Evolutionary conservation across 2,113 vertebrate species (phyloP).

Genomic region (Ciconia maguari): DNA sequence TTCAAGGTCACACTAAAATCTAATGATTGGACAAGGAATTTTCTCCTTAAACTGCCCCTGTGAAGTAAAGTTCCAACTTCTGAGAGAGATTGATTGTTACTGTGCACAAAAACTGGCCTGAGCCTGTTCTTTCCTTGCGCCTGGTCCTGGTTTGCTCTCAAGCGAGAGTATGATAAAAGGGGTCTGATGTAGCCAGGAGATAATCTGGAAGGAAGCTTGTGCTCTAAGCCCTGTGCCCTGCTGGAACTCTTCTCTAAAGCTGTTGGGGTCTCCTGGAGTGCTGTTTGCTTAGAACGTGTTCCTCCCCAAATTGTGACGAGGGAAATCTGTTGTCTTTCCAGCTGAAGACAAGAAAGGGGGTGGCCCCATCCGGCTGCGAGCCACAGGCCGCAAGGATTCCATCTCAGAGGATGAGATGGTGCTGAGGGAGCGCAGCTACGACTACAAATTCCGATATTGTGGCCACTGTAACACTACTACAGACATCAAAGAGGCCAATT

Average conservation of each 20-base stretch:
- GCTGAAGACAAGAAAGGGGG: constrained; percentile 90
- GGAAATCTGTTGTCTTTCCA: constrained; percentile 39
- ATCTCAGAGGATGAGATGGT: constrained; percentile 93
- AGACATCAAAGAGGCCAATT: constrained; percentile 98
- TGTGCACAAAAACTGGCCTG: neutral
- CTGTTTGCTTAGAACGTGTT: neutral
- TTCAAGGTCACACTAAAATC: neutral
- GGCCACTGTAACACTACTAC: constrained; percentile 99
- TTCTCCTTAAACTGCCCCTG: neutral
- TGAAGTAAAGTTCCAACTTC: neutral
- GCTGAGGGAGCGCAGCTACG: constrained; percentile 91
- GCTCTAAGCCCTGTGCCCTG: neutral
- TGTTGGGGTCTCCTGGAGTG: neutral
- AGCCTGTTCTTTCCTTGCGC: neutral
- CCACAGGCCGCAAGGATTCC: constrained; percentile 89
- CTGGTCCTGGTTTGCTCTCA: neutral
- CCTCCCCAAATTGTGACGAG: neutral
- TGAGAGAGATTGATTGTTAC: neutral
- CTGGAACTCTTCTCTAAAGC: neutral
- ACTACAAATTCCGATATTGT: constrained; percentile 98
- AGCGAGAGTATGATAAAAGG: neutral
- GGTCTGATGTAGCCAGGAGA: neutral
- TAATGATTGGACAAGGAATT: neutral
- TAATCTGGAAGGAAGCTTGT: neutral
- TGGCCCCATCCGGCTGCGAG: constrained; percentile 86